Conservation (phyloP, 2,113 vertebrate genomes). For the Vanacampus margaritifer region DNA sequence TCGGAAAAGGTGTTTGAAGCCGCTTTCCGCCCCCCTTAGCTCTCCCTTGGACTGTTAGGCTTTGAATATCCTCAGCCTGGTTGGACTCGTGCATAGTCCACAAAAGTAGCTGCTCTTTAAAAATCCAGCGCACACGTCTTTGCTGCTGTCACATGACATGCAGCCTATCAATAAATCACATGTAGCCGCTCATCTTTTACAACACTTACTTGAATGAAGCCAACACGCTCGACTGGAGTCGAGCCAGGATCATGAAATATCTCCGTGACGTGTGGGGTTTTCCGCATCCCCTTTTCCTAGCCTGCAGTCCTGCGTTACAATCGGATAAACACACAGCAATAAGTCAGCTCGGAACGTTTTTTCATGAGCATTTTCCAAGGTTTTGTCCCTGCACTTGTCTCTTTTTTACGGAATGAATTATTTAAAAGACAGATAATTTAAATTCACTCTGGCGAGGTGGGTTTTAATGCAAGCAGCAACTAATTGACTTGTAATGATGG, state of each 20-base stretch:
- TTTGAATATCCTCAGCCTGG: neutral
- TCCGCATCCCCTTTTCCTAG: neutral
- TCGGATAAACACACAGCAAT: neutral
- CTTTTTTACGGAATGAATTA: conserved; percentile 44
- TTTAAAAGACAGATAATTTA: conserved; percentile 48
- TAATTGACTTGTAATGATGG: conserved; percentile 20
- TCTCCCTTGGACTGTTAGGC: conserved; percentile 2
- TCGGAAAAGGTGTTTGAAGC: neutral
- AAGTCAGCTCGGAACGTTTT: conserved; percentile 5
- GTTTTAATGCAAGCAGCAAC: conserved; percentile 41
- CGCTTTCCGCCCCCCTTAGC: neutral
- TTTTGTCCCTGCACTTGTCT: conserved; percentile 7
- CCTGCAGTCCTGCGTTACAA: neutral
- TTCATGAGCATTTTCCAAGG: neutral
- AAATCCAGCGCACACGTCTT: neutral
- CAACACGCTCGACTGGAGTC: conserved; percentile 10
- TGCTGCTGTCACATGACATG: neutral
- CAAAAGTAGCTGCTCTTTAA: neutral
- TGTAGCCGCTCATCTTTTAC: conserved; percentile 24
- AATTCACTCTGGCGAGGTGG: conserved; percentile 39
- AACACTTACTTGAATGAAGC: conserved; percentile 28
- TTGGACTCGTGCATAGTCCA: neutral
- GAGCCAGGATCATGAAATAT: conserved; percentile 37
- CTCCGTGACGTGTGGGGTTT: conserved; percentile 18
- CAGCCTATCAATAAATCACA: conserved; percentile 1